Percentiles rank a stretch among this genome's conserved stretches.
Conservation (phyloP, 1,140 invertebrate genomes). For the Panonychus citri region DNA sequence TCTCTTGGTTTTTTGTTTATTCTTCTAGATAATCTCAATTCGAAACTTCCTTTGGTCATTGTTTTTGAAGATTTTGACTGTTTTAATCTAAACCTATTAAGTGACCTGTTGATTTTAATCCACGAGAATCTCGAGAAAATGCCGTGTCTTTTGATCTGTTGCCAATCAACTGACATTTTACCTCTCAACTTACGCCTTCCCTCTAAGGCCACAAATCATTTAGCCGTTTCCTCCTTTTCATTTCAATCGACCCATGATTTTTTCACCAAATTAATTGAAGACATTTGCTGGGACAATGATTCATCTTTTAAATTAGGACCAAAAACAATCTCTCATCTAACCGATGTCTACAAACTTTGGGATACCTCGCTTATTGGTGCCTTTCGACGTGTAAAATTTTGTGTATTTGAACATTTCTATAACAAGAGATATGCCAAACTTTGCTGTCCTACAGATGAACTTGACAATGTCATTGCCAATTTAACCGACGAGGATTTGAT, state of each 20-base stretch:
- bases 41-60: not conserved
- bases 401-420: not conserved
- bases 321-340: not conserved
- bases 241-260: not conserved
- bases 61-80: not conserved
- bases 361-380: not conserved
- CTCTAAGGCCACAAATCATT: not conserved
- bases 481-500: not conserved
- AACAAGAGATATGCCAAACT: not conserved
- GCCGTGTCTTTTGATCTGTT: not conserved
- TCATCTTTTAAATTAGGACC: not conserved
- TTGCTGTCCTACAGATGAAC: not conserved
- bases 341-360: not conserved
- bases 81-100: not conserved
- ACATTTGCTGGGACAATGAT: not conserved
- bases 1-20: too few species aligned
- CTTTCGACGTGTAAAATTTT: not conserved
- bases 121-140: not conserved
- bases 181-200: not conserved
- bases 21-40: too few species aligned
- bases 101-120: not conserved
- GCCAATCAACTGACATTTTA: not conserved
- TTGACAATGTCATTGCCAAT: not conserved
- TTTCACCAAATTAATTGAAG: not conserved
- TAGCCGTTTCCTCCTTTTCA: not conserved